phyloP scores from a whole-genome alignment of 1,140 invertebrate genomes.

The Ruditapes philippinarum region DNA sequence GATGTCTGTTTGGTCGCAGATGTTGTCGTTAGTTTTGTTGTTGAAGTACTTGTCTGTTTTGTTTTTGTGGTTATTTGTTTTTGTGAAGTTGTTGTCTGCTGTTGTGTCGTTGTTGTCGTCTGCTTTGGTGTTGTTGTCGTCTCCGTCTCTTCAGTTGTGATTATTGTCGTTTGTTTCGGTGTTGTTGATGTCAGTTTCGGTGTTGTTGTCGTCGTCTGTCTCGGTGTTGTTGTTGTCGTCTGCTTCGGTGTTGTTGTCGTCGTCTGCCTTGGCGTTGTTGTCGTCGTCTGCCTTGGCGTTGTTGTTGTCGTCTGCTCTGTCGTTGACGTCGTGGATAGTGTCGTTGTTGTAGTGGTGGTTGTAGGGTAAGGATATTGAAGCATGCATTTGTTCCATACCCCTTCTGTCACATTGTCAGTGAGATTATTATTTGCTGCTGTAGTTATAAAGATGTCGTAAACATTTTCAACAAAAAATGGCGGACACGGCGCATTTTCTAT shows the following conservation, averaged over 20 bases:
- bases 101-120: neutral
- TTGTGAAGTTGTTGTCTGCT: neutral
- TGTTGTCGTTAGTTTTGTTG: neutral
- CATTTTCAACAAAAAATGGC: conserved; percentile 41
- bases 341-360: conserved; percentile 91
- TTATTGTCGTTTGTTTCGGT: neutral
- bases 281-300: conserved; percentile 31
- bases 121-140: neutral
- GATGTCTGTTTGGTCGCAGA: neutral
- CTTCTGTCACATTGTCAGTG: neutral
- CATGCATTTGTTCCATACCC: neutral
- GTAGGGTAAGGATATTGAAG: neutral
- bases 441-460: conserved; percentile 1
- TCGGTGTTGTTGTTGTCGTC: neutral
- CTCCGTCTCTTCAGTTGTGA: neutral
- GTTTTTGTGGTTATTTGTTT: neutral
- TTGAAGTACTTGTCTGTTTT: neutral
- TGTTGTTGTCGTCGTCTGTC: conserved; percentile 2
- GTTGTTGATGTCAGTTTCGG: neutral
- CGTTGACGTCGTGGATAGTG: neutral
- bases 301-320: conserved; percentile 95
- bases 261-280: conserved; percentile 92
- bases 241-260: conserved; percentile 88
- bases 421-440: neutral
- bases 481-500: conserved; percentile 34